Percentiles rank a stretch among this genome's conserved stretches.
These are phyloP conservation scores for Empis stercorea DNA, from an alignment of 2,888 invertebrate species.

Conservation along the genomic window DNA sequence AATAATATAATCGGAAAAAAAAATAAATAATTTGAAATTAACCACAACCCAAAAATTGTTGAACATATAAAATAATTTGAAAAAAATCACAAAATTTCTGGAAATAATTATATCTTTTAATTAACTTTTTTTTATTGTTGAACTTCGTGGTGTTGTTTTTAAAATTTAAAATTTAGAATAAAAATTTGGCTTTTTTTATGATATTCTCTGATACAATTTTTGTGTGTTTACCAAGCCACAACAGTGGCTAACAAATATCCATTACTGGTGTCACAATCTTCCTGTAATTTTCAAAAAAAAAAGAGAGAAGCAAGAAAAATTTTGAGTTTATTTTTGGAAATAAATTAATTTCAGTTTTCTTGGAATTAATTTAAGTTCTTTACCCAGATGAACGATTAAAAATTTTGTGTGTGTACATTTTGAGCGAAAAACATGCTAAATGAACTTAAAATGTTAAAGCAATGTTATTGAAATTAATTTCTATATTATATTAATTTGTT, in stretches of 20 bases:
- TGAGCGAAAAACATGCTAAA: not conserved
- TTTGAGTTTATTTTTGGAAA: not conserved
- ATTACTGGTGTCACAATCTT: slow-evolving; percentile 49
- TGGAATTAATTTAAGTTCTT: not conserved
- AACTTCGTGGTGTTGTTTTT: not conserved
- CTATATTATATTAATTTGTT: no score
- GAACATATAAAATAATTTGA: no score
- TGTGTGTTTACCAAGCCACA: slow-evolving; percentile 43
- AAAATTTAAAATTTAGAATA: not conserved
- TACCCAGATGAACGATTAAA: not conserved
- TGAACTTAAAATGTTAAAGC: not conserved
- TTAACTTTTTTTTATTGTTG: not conserved
- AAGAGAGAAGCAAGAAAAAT: slow-evolving; percentile 1
- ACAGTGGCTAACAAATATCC: slow-evolving; percentile 52
- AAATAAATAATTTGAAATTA: no score
- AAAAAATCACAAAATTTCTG: no score
- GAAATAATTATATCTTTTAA: no score
- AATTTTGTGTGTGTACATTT: not conserved
- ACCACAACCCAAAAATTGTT: no score
- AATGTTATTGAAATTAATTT: no score
- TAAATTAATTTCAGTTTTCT: not conserved
- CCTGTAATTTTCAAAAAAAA: slow-evolving; percentile 41
- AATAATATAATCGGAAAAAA: no score
- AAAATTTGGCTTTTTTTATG: not conserved
- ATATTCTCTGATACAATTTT: slow-evolving; percentile 1